These are phyloP conservation scores for Ichneumoninae sp. DNA, from an alignment of 2,888 invertebrate genomes.

Conservation along the genomic window DNA sequence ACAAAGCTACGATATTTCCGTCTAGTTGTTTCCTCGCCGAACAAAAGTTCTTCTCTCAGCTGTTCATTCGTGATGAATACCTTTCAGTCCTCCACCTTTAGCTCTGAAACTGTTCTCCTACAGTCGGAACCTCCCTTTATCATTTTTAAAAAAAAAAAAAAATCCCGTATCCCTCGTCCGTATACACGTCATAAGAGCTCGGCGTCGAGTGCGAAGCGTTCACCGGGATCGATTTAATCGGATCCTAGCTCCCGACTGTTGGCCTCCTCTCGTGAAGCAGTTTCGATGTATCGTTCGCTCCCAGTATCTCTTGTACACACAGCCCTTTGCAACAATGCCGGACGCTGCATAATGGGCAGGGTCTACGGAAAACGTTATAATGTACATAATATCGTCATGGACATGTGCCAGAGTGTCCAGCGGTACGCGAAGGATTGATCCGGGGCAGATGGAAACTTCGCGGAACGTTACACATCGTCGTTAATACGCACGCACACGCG, in stretches of 20 bases:
- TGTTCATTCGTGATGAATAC: background rate
- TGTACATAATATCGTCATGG: conserved; percentile 29
- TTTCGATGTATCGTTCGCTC: conserved; percentile 36
- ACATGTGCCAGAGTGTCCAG: conserved; percentile 61
- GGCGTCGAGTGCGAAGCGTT: conserved; percentile 41
- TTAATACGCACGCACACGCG: conserved; percentile 31
- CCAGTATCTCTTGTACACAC: conserved; percentile 28
- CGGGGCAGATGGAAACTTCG: conserved; percentile 78
- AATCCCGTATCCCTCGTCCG: background rate
- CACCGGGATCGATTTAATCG: conserved; percentile 62
- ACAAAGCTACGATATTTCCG: background rate
- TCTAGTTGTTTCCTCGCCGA: background rate
- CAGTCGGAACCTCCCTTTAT: background rate
- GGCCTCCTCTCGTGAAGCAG: conserved; percentile 28
- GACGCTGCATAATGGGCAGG: background rate
- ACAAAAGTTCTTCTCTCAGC: background rate
- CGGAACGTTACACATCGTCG: conserved; percentile 72
- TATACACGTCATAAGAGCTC: background rate
- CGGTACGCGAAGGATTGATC: conserved; percentile 50
- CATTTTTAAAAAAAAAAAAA: background rate
- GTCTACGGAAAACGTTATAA: conserved; percentile 11
- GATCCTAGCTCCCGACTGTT: conserved; percentile 40
- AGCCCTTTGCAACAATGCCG: conserved; percentile 34
- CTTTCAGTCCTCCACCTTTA: background rate
- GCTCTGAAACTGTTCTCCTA: background rate